A percentile compares a stretch with the other conserved stretches of the same genome.
phyloP scores from a whole-genome alignment of 2,797 vertebrate genomes.

The Centroberyx gerrardi region DNA sequence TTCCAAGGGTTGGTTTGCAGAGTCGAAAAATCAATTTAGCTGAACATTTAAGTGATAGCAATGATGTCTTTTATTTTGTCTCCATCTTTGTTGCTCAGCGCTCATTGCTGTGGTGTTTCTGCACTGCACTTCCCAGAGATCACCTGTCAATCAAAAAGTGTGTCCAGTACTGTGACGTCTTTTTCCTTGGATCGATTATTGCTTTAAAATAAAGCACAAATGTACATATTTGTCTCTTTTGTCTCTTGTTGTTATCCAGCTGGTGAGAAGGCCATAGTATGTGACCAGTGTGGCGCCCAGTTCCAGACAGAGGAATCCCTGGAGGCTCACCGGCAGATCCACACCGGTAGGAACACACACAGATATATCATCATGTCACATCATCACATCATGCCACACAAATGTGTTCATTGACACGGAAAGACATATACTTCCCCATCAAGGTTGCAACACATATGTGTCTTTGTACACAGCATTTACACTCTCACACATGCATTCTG shows the following conservation, averaged over 20 bases:
- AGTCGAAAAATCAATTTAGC: too few relatives aligned
- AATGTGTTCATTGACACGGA: conserved; percentile 1
- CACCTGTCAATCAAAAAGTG: too few relatives aligned
- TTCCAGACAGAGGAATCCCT: conserved; percentile 97
- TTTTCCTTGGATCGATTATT: too few relatives aligned
- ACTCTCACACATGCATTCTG: too few relatives aligned
- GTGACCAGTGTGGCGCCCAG: conserved; percentile 97
- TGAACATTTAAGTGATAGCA: too few relatives aligned
- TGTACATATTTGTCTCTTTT: background rate
- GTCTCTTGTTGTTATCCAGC: conserved; percentile 81
- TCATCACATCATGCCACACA: conserved; percentile 15
- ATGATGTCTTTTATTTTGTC: too few relatives aligned
- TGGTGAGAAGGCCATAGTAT: conserved; percentile 97
- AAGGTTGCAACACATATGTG: conserved; percentile 4
- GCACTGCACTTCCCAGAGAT: too few relatives aligned
- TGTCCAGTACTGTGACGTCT: too few relatives aligned
- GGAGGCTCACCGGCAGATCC: conserved; percentile 95
- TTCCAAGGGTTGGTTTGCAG: too few relatives aligned
- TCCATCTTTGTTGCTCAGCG: too few relatives aligned
- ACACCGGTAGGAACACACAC: conserved; percentile 89
- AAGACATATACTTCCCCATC: conserved; percentile 9
- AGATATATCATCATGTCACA: conserved; percentile 1
- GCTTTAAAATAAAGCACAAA: too few relatives aligned
- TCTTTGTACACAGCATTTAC: background rate
- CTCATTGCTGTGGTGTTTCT: too few relatives aligned